phyloP scores from a whole-genome alignment of 2,113 vertebrate genomes.

The Elaphurus davidianus region DNA sequence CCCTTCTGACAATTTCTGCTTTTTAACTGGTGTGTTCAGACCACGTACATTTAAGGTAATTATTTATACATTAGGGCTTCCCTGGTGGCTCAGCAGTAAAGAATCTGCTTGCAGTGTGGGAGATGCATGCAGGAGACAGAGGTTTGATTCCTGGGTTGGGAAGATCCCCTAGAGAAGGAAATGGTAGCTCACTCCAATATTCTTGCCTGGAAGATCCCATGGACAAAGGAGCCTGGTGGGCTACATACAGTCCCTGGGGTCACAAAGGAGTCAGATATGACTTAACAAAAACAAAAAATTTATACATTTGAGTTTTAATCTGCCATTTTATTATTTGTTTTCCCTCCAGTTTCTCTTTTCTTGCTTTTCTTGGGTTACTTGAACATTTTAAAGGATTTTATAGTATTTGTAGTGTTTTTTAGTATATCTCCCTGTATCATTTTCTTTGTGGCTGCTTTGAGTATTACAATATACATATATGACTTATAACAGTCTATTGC shows the following conservation, averaged over 20 bases:
- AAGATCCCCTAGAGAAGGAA: not conserved
- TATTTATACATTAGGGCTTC: not conserved
- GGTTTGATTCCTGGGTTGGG: not conserved
- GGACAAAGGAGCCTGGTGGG: not conserved
- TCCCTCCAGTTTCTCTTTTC: not conserved
- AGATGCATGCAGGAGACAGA: not conserved
- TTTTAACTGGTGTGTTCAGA: not conserved
- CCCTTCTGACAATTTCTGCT: not conserved
- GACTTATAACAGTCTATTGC: not conserved
- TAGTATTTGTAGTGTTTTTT: not conserved
- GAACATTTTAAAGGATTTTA: not conserved
- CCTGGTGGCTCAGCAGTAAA: not conserved
- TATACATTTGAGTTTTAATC: not conserved
- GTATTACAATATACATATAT: not conserved
- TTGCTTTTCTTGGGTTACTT: not conserved
- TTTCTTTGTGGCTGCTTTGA: not conserved
- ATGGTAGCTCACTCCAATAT: not conserved
- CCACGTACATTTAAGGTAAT: not conserved
- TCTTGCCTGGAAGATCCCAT: not conserved
- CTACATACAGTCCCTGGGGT: not conserved
- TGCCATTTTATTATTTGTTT: conserved; percentile 24
- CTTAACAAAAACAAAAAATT: not conserved
- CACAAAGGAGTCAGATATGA: not conserved
- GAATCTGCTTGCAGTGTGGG: not conserved
- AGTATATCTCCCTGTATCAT: not conserved